Percentiles rank a stretch among this genome's conserved stretches.
Evolutionary conservation across 2,888 invertebrate genomes (phyloP).

Genomic region (Itoplectis maculator): DNA sequence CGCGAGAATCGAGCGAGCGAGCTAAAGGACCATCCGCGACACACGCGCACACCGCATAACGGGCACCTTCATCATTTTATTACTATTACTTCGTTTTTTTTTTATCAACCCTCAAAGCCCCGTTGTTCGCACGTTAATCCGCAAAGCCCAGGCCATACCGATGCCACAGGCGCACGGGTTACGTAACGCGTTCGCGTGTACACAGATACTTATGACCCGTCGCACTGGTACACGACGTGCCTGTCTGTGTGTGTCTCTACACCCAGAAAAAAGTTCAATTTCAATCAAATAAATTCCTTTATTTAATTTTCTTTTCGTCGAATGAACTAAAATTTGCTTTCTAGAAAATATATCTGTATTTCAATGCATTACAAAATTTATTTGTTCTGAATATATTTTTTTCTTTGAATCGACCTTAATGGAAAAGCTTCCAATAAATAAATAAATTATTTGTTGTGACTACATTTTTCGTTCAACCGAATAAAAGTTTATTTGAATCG

Average conservation of each 20-base stretch:
- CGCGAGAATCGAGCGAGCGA: slow-evolving; percentile 7
- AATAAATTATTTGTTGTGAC: too few species aligned
- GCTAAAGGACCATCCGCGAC: neutral
- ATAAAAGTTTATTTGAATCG: too few species aligned
- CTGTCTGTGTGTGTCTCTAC: neutral
- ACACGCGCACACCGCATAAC: slow-evolving; percentile 16
- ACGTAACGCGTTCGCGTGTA: neutral
- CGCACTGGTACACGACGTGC: neutral
- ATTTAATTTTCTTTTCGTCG: too few species aligned
- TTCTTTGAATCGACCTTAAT: too few species aligned
- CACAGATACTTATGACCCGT: slow-evolving; percentile 24
- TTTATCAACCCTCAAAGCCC: slow-evolving; percentile 33
- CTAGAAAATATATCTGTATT: too few species aligned
- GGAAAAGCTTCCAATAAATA: too few species aligned
- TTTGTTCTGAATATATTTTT: too few species aligned
- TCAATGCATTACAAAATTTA: too few species aligned
- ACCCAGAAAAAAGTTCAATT: too few species aligned
- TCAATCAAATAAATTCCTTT: too few species aligned
- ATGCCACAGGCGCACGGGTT: neutral
- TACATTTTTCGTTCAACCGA: too few species aligned
- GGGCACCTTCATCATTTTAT: slow-evolving; percentile 13
- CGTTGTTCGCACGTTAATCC: slow-evolving; percentile 48
- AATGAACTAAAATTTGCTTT: too few species aligned
- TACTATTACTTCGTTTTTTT: slow-evolving; percentile 24
- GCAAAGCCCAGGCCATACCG: slow-evolving; percentile 47